Base-by-base conservation (phyloP, 1,140 invertebrate genomes). In the Pogonomyrmex barbatus region DNA sequence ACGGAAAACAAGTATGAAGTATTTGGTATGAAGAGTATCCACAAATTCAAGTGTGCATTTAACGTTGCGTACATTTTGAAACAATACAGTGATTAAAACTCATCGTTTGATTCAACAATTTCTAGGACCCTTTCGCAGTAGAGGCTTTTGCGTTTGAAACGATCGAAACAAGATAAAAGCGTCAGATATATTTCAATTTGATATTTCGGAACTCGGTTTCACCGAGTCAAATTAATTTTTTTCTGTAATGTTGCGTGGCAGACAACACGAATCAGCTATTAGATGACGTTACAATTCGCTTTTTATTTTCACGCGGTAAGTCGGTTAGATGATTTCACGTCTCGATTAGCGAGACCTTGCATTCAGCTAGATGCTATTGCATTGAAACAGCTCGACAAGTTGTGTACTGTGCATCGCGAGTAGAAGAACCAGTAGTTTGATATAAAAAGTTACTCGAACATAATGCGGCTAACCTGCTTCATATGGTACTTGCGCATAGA, bases 291-390 rank as follows among this genome's bases (percentile, higher is more conserved):
- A 73, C 54, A 73, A 82, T 45, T 45, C 14, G 65, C 24, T 45
- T 78, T 30, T 71, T 50, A 14, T 79, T 56, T 33, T 30, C 39
- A n/a, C 47, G 36, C 5, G 39, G 33, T 67, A 82, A 56, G 36
- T 82, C 65, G 79, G 70, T 82, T 73, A 47, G 45, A 73, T 58
- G 79, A 82, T 71, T 73, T 82, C 42, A 52, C 79, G 68, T 82
- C 36, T 56, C 70, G 78, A 82, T 82, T 71, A 71, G 65, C 65
- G 78, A 71, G 33, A 47, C 36, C 36, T 42, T 8, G 47, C 56
- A 47, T 68, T 67, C 12, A 79, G 47, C 39, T 54, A n/a, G 14
- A 70, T 56, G 10, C 78, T 54, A 71, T 36, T 47, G 76, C 76
- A 63, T 30, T 39, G 39, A 71, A 73, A 52, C 58, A 42, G 52